Evolutionary conservation across 2,888 invertebrate genomes (phyloP), one percentile per base, ranked within the genome.

Genomic region (Unio pictorum): DNA sequence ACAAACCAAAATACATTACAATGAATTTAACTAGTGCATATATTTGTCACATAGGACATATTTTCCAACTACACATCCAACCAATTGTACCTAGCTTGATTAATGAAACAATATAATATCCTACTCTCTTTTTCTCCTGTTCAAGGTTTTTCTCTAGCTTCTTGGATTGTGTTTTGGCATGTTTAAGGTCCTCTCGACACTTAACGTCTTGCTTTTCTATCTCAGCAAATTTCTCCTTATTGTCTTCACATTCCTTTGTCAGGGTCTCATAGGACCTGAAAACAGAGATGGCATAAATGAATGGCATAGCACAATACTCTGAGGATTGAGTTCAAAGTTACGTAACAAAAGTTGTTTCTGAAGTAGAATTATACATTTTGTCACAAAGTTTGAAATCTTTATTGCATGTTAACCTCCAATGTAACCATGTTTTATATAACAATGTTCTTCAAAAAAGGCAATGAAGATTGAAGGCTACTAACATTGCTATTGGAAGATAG

Each of bases 81-180:
- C 8, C 26, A 59, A 59, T 3, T 17, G 15, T 45, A 45, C 4
- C n/a, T n/a, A 62, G n/a, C 55, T 20, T 18, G 30, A 61, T 60
- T 66, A 26, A 26, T 18, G 20, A 61, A n/a, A 56, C 26, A n/a
- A 18, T 15, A 55, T 72, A 15, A 45, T 15, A 45, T 45, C 45
- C 64, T 66, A 86, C 90, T 85, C 91, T 92, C 75, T 88, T 86
- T 75, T 89, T 89, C 79, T 91, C 91, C 61, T 86, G 87, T 75
- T 91, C 93, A 2, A 95, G 88, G 23, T 93, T 91, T 64, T 93
- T 92, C 73, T 94, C 94, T 54, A 94, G 92, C 84, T 94, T 94
- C 87, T 95, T 95, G 75, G 94, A 92, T 78, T 94, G 94, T 80
- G 94, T 94, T 81, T 94, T 95, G 0, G 92, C 73, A 81, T 91